Evolutionary conservation across 2,797 vertebrate species (phyloP).

Genomic region (Rachycentron canadum): DNA sequence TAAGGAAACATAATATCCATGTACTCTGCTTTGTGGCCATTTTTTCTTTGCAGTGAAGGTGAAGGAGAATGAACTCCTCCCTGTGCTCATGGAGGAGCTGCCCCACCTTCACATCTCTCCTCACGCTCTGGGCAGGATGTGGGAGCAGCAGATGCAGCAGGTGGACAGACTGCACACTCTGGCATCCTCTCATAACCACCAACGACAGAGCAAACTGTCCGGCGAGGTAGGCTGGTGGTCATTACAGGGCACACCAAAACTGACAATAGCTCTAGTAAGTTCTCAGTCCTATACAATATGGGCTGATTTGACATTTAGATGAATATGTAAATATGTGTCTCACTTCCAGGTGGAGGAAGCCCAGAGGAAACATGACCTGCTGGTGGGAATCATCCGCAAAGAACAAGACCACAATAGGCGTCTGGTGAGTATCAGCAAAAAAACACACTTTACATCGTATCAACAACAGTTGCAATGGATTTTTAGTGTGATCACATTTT

Average conservation of each 20-base stretch:
- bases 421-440: conserved; percentile 84
- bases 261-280: neutral
- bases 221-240: conserved; percentile 82
- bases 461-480: neutral
- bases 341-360: conserved; percentile 89
- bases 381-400: conserved; percentile 88
- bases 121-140: conserved; percentile 89
- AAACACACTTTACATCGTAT: neutral
- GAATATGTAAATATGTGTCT: neutral
- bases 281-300: neutral
- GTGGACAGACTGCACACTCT: conserved; percentile 83
- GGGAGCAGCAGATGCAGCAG: conserved; percentile 92
- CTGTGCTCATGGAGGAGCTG: conserved; percentile 90
- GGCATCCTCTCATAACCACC: conserved; percentile 75
- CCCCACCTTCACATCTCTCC: conserved; percentile 90
- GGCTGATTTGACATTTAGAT: neutral
- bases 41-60: conserved; percentile 85
- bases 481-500: neutral
- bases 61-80: conserved; percentile 89
- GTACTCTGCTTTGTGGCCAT: neutral
- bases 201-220: conserved; percentile 82
- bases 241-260: no score
- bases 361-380: conserved; percentile 90
- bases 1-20: no score
- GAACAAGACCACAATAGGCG: conserved; percentile 91